A percentile compares a stretch with the other conserved stretches of the same genome.
Conservation (phyloP, 2,113 vertebrate species). For the Rhegmatorhina hoffmannsi region DNA sequence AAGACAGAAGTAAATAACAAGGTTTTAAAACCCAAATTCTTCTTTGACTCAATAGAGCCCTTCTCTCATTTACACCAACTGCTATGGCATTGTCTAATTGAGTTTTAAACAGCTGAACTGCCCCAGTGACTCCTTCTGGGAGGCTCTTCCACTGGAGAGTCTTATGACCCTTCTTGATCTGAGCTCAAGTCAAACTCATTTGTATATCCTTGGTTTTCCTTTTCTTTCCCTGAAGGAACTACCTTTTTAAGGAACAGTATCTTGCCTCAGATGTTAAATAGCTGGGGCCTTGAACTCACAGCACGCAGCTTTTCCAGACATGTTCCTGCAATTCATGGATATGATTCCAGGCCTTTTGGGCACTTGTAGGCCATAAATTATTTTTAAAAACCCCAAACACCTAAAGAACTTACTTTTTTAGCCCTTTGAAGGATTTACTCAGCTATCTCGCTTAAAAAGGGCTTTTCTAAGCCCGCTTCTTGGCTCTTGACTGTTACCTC, state of each 20-base stretch:
- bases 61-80: neutral
- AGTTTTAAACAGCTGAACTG: neutral
- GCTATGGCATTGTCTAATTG: neutral
- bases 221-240: neutral
- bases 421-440: neutral
- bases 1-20: constrained; percentile 4
- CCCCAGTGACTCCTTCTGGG: neutral
- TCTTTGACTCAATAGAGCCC: neutral
- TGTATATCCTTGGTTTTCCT: neutral
- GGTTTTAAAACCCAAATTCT: neutral
- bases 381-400: neutral
- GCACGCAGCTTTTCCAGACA: neutral
- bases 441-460: neutral
- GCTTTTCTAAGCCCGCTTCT: neutral
- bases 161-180: neutral
- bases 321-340: neutral
- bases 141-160: neutral
- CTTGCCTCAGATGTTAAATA: neutral
- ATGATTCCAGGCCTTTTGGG: neutral
- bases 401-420: neutral
- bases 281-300: neutral
- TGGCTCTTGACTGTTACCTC: neutral
- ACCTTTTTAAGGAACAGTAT: neutral
- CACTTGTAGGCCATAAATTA: neutral
- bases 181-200: neutral